Conservation (phyloP, 2,888 invertebrate genomes). For the Apamea monoglypha region DNA sequence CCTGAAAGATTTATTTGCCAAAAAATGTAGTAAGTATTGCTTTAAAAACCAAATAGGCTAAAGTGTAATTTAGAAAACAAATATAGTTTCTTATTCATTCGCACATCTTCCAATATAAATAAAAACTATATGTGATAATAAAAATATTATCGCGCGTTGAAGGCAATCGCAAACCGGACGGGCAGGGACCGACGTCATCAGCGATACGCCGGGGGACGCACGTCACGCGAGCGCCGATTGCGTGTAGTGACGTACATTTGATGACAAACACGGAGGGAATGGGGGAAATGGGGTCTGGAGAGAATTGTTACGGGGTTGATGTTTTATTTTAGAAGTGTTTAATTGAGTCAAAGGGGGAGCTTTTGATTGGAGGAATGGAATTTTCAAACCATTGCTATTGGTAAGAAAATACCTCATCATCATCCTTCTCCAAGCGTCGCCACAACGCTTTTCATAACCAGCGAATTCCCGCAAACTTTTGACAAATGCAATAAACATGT, state of each 20-base stretch:
- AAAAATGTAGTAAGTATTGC: neutral
- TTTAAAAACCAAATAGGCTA: neutral
- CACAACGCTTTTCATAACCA: neutral
- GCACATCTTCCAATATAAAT: neutral
- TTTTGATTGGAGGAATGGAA: neutral
- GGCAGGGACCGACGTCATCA: constrained; percentile 80
- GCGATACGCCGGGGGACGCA: constrained; percentile 66
- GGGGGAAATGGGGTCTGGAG: constrained; percentile 42
- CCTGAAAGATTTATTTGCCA: neutral
- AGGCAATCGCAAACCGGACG: constrained; percentile 44
- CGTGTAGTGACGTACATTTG: constrained; percentile 62
- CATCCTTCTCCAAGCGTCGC: neutral
- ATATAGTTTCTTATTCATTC: neutral
- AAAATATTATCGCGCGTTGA: constrained; percentile 48
- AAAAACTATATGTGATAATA: constrained; percentile 3
- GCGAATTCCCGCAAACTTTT: neutral
- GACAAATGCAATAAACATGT: neutral
- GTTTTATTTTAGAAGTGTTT: constrained; percentile 22
- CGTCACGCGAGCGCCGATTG: constrained; percentile 60
- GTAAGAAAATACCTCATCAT: neutral
- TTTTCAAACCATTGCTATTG: neutral
- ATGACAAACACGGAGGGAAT: constrained; percentile 58
- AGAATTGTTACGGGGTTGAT: constrained; percentile 19
- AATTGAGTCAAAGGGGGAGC: neutral
- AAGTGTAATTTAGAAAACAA: neutral